These are phyloP conservation scores for Ellobius talpinus DNA, from an alignment of 2,113 vertebrate genomes.

Conservation along the genomic window DNA sequence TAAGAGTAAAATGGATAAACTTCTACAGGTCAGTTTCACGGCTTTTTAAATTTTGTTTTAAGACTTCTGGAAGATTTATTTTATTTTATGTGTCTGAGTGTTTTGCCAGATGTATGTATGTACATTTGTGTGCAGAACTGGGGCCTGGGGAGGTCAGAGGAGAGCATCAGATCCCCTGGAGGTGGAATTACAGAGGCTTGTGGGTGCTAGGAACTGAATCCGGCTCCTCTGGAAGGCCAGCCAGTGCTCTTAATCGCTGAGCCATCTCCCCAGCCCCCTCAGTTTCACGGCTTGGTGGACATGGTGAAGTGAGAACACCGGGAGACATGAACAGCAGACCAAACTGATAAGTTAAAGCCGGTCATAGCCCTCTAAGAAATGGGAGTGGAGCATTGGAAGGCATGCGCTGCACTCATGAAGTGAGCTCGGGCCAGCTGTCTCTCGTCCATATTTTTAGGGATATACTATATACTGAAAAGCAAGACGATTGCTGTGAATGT, in stretches of 20 bases:
- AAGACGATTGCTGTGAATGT: background rate
- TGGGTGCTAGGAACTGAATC: background rate
- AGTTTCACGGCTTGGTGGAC: background rate
- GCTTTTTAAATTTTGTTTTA: background rate
- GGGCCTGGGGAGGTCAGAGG: background rate
- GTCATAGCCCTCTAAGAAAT: background rate
- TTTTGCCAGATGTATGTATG: no score
- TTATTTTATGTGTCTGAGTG: background rate
- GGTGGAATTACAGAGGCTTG: no score
- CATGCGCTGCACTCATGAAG: background rate
- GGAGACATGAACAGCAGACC: background rate
- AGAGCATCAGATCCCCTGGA: background rate
- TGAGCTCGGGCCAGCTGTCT: background rate
- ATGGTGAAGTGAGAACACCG: background rate
- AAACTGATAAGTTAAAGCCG: background rate
- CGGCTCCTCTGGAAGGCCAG: background rate
- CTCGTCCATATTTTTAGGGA: background rate
- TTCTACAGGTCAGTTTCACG: background rate
- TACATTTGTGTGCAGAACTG: background rate
- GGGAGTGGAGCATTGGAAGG: background rate
- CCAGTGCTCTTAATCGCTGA: background rate
- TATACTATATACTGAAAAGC: no score
- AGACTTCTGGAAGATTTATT: background rate
- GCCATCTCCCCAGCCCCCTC: background rate
- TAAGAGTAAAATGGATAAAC: background rate